Base-by-base conservation (phyloP, 2,113 vertebrate species). In the Cottus gobio region DNA sequence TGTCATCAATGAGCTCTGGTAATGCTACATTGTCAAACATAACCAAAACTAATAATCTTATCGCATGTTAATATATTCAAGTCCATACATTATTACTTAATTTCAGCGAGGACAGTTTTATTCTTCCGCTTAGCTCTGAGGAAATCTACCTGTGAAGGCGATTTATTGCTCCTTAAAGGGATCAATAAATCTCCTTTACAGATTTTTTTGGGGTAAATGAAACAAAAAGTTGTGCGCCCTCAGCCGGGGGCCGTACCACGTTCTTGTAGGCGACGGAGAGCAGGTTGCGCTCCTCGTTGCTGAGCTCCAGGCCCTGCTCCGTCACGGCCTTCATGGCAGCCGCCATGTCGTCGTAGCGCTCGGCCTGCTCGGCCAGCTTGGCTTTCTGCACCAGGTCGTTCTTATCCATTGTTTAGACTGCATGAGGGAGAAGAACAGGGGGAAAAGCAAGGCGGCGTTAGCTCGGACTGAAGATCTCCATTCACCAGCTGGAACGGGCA, bases 231-330 rank as follows among this genome's bases (percentile, higher is more conserved):
- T 3, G 8, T 8, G 10, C 69, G 24, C 15, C 2, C 7, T 16
- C 24, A 24, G 50, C n/a, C 5, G 4, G 58, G 64, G n/a, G 50
- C 28, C 93, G 1, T 91, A 93, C 98, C 90, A 99, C 98, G 0
- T 99, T 99, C 96, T 99, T 99, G 94, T 99, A 99, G 92, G 98
- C 98, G 3, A 99, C 98, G 0, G 98, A 99, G 44, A 99, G 97
- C 57, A 99, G 96, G 88, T 99, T 99, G 84, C 98, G 95, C 93
- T 99, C 98, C 91, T 99, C 98, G 0, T 99, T 99, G 93, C 96
- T 98, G 61, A 99, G 96, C 87, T 99, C 98, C 0, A 92, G 89
- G n/a, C 96, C 96, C 84, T 97, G 97, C 84, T 99, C 98, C 0
- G 98, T 99, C 91, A 99, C 97, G 0, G 95, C 93, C 93, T 99